Percentiles rank a stretch among this genome's conserved stretches.
phyloP scores from a whole-genome alignment of 1,140 invertebrate species.

The Psix sp. region DNA sequence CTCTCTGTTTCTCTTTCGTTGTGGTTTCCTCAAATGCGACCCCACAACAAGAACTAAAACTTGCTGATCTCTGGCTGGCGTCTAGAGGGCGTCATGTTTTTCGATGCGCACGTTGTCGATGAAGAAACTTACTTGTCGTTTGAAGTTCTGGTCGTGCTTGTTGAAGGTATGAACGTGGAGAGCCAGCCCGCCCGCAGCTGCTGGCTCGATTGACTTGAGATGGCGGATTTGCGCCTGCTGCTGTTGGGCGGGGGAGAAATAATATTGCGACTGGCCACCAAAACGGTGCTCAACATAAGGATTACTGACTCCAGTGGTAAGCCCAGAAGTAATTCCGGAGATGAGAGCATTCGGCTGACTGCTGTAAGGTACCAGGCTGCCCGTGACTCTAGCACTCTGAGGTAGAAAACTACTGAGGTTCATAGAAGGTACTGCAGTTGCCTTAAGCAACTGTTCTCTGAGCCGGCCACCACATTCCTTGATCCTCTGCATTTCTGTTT shows the following conservation, averaged over 20 bases:
- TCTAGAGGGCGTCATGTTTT: slow-evolving; percentile 80
- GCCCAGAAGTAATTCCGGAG: slow-evolving; percentile 75
- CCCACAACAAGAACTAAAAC: too few relatives aligned
- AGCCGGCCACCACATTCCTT: slow-evolving; percentile 76
- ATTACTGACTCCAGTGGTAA: slow-evolving; percentile 74
- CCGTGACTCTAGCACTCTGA: slow-evolving; percentile 48
- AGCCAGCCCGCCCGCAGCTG: slow-evolving; percentile 74
- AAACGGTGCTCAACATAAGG: slow-evolving; percentile 70
- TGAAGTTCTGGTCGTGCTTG: slow-evolving; percentile 82
- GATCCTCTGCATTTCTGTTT: slow-evolving; percentile 82
- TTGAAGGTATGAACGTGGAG: slow-evolving; percentile 78
- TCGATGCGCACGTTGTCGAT: slow-evolving; percentile 85
- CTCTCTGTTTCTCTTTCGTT: slow-evolving; percentile 5
- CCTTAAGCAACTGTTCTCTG: slow-evolving; percentile 70
- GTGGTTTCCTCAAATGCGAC: slow-evolving; percentile 11
- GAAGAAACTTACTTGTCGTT: slow-evolving; percentile 89
- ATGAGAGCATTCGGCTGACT: slow-evolving; percentile 60
- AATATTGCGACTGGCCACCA: slow-evolving; percentile 57
- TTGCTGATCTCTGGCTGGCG: slow-evolving; percentile 5
- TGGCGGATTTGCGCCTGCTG: slow-evolving; percentile 65
- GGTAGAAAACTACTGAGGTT: background rate
- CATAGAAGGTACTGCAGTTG: slow-evolving; percentile 63
- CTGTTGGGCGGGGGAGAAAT: slow-evolving; percentile 55
- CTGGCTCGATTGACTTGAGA: slow-evolving; percentile 73
- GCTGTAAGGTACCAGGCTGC: slow-evolving; percentile 66